Base-by-base conservation (phyloP, 2,113 vertebrate genomes). In the Taurulus bubalis region DNA sequence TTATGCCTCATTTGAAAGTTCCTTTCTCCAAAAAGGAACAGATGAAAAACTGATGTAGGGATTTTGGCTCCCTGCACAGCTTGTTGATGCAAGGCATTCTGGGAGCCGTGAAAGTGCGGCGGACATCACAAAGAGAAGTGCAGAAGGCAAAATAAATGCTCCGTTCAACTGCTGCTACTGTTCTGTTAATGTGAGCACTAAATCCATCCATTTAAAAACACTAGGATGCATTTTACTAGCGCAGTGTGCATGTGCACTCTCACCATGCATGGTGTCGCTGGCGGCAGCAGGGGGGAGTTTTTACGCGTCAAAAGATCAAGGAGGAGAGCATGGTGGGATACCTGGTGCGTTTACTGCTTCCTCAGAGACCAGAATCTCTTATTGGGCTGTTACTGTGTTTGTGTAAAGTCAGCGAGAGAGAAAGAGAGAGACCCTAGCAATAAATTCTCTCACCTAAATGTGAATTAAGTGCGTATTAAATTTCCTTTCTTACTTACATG, bases 281-380 rank as follows among this genome's bases (percentile, higher is more conserved):
- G 74, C 69, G 65, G 78, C 89, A 60, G 69, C 64, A n/a, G 28
- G 38, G 38, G 38, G 36, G 36, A 5, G 6, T 74, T 88, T 89
- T 87, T 80, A 80, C 83, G 80, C 72, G 16, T 71, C 60, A 73
- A 76, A 88, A 89, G 92, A 93, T 91, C 87, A 93, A 91, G 80
- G 84, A 49, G 81, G 6, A 81, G 12, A 56, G 60, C 81, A 0
- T 82, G 85, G 11, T 89, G 88, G 68, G 83, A 56, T 87, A 79
- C 91, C 90, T 80, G 88, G 80, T 69, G 90, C 4, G 89, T 92
- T 93, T 91, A 93, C 84, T 72, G 84, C 88, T 84, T 84, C 85
- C 85, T 89, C 55, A 71, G 63, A 87, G 87, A 84, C 82, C 88
- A 93, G 88, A 90, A 47, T 8, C 68, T 58, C 80, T 80, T 63